Evolutionary conservation across 2,797 vertebrate genomes (phyloP).

Genomic region (Ptychadena robeensis): DNA sequence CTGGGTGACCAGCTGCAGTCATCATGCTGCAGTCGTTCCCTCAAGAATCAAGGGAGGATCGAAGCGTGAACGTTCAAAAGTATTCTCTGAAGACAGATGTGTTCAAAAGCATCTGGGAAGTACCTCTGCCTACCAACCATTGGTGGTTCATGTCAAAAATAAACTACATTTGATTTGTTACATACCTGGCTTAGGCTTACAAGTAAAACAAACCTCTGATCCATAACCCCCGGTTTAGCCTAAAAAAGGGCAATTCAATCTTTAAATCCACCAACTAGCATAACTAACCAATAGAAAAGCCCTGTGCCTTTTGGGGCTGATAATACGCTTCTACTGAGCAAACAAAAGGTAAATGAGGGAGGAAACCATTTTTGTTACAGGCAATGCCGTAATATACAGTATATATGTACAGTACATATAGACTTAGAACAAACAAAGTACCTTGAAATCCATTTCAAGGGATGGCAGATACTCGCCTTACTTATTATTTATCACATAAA

Average conservation of each 20-base stretch:
- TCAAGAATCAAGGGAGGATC: no score
- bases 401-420: constrained; percentile 1
- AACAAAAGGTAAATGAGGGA: not conserved
- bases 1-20: no score
- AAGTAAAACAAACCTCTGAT: not conserved
- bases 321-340: not conserved
- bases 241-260: not conserved
- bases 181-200: not conserved
- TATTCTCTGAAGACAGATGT: not conserved
- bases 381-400: not conserved
- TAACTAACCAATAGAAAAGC: not conserved
- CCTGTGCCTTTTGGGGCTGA: not conserved
- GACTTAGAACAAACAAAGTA: not conserved
- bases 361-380: not conserved
- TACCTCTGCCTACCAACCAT: not conserved
- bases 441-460: not conserved
- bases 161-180: not conserved
- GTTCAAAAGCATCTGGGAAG: not conserved
- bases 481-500: not conserved
- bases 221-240: not conserved
- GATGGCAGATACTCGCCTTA: not conserved
- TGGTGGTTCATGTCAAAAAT: not conserved
- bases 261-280: not conserved
- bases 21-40: no score
- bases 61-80: not conserved